Conservation (phyloP, 2,113 vertebrate genomes). For the Halichoerus grypus region DNA sequence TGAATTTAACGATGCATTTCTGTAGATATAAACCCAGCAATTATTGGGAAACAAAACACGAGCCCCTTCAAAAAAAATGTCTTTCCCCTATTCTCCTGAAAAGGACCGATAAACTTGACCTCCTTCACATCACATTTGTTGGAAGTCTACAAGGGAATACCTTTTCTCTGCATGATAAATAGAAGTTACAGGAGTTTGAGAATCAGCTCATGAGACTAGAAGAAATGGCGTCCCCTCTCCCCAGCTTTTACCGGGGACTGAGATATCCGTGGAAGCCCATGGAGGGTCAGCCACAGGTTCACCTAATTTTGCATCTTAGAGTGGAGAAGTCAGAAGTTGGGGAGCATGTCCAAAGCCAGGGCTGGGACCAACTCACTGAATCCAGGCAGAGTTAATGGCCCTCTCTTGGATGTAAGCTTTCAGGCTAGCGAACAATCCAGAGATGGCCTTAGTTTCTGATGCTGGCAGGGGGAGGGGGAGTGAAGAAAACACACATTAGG, state of each 20-base stretch:
- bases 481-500: not conserved
- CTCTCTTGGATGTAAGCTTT: not conserved
- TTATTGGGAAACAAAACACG: not conserved
- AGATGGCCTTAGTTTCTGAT: not conserved
- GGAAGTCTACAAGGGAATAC: not conserved
- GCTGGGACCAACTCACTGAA: not conserved
- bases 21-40: not conserved
- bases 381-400: not conserved
- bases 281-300: not conserved
- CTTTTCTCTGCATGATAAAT: not conserved
- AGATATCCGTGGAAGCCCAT: not conserved
- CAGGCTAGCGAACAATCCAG: not conserved
- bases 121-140: not conserved
- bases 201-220: not conserved
- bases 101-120: not conserved
- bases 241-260: not conserved
- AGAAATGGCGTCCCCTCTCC: not conserved
- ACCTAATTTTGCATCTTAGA: not conserved
- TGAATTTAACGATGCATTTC: not conserved
- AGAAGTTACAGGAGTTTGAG: not conserved
- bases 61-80: slow-evolving; percentile 41
- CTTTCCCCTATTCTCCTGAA: not conserved
- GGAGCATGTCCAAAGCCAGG: not conserved
- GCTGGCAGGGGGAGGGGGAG: fast-evolving
- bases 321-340: not conserved